A percentile compares a stretch with the other conserved stretches of the same genome.
Evolutionary conservation across 2,797 vertebrate genomes (phyloP).

Genomic region (Malurus splendens): DNA sequence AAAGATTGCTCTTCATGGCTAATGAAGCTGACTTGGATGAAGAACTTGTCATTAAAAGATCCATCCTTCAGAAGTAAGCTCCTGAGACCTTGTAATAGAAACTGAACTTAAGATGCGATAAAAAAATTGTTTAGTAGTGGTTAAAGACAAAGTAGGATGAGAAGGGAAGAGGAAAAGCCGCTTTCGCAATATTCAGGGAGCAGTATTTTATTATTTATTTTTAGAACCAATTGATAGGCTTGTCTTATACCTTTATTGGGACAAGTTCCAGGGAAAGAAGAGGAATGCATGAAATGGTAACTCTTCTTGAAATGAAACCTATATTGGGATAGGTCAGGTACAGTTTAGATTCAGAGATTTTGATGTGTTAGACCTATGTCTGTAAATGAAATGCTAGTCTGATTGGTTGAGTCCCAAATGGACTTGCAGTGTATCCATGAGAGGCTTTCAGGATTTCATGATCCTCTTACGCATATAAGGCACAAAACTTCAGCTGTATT

Average conservation of each 20-base stretch:
- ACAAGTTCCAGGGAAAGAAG: neutral
- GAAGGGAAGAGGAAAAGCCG: neutral
- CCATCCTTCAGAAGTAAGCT: slow-evolving; percentile 91
- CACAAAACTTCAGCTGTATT: neutral
- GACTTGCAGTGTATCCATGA: neutral
- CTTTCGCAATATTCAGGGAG: neutral
- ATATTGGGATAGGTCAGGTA: neutral
- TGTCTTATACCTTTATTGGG: neutral
- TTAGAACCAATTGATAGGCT: neutral
- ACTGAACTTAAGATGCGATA: neutral
- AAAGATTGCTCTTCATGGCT: slow-evolving; percentile 94
- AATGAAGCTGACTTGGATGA: slow-evolving; percentile 97
- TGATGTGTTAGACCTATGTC: neutral
- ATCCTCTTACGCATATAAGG: neutral
- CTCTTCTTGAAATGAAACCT: neutral
- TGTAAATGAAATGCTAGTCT: neutral
- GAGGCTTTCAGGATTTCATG: neutral
- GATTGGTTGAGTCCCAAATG: neutral
- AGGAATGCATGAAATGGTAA: neutral
- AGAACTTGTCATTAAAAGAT: slow-evolving; percentile 89
- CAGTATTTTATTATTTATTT: neutral
- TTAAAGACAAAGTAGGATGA: neutral
- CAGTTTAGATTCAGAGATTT: neutral
- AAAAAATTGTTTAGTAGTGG: neutral
- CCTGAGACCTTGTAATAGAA: slow-evolving; percentile 38